phyloP scores from a whole-genome alignment of 1,140 invertebrate genomes.

The Cherax quadricarinatus region DNA sequence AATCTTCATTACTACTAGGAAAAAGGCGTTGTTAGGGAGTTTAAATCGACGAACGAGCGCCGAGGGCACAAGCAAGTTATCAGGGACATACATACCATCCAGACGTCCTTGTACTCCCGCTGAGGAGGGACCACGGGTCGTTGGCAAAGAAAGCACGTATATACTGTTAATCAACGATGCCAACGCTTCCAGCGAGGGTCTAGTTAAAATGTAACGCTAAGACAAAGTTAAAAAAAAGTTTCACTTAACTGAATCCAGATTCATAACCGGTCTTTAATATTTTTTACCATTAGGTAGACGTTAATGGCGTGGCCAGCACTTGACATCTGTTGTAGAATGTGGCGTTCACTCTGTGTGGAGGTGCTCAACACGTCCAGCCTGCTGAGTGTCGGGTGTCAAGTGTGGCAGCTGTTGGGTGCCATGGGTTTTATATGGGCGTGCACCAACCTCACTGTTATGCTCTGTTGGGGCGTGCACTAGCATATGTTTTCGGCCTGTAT shows the following conservation, averaged over 20 bases:
- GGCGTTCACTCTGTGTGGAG: constrained; percentile 12
- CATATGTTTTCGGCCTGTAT: no score
- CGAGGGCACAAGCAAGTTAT: constrained; percentile 38
- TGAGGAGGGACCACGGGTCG: constrained; percentile 39
- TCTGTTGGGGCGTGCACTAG: no score
- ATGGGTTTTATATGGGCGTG: neutral
- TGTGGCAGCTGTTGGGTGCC: neutral
- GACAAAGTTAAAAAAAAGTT: constrained; percentile 24
- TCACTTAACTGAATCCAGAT: constrained; percentile 5
- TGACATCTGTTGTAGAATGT: neutral
- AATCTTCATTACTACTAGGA: constrained; percentile 15
- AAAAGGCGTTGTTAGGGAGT: constrained; percentile 34
- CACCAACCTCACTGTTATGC: no score
- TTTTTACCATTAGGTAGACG: neutral
- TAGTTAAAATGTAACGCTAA: constrained; percentile 31
- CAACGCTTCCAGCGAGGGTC: constrained; percentile 17
- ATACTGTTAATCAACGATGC: constrained; percentile 43
- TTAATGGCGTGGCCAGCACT: neutral
- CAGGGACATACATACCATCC: constrained; percentile 71
- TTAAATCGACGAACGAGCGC: constrained; percentile 21
- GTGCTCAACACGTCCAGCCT: constrained; percentile 7
- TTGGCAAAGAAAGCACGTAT: constrained; percentile 52
- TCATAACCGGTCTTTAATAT: neutral
- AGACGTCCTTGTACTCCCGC: constrained; percentile 73
- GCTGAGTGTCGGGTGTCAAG: constrained; percentile 1